Evolutionary conservation across 2,797 vertebrate species (phyloP).

Genomic region (Sylvilagus floridanus): DNA sequence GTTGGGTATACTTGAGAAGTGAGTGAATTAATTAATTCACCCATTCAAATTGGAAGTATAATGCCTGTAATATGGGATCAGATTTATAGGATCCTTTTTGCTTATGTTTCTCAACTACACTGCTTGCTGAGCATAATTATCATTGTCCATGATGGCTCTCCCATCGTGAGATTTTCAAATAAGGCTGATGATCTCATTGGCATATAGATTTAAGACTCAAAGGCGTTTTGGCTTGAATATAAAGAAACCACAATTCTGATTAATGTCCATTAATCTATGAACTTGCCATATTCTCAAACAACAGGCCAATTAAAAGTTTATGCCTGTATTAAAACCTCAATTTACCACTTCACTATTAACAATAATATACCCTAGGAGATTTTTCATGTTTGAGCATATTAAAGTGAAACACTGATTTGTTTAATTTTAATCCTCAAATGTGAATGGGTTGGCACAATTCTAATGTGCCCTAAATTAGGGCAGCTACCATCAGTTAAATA

Average conservation of each 20-base stretch:
- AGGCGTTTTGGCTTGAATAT: conserved; percentile 61
- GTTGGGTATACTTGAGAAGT: background rate
- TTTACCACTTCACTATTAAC: conserved; percentile 58
- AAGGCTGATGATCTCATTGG: background rate
- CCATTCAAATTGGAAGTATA: background rate
- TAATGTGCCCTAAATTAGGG: conserved; percentile 50
- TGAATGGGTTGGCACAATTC: conserved; percentile 53
- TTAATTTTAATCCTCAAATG: conserved; percentile 71
- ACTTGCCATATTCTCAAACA: conserved; percentile 50
- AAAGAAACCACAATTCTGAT: conserved; percentile 47
- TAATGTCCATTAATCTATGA: conserved; percentile 51
- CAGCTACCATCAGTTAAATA: conserved; percentile 62
- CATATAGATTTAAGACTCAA: conserved; percentile 52
- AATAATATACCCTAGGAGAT: conserved; percentile 37
- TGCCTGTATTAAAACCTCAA: conserved; percentile 56
- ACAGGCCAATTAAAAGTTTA: conserved; percentile 54
- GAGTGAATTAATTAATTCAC: background rate
- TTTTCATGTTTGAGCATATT: conserved; percentile 41
- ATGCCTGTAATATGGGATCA: background rate
- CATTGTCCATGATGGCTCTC: background rate
- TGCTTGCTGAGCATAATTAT: background rate
- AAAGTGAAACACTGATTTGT: conserved; percentile 38
- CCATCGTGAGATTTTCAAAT: conserved; percentile 7
- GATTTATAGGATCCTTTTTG: background rate
- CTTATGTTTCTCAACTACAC: background rate